Percentiles rank a stretch among this genome's conserved stretches.
phyloP scores from a whole-genome alignment of 1,140 invertebrate species.

The Leptinotarsa defecta region DNA sequence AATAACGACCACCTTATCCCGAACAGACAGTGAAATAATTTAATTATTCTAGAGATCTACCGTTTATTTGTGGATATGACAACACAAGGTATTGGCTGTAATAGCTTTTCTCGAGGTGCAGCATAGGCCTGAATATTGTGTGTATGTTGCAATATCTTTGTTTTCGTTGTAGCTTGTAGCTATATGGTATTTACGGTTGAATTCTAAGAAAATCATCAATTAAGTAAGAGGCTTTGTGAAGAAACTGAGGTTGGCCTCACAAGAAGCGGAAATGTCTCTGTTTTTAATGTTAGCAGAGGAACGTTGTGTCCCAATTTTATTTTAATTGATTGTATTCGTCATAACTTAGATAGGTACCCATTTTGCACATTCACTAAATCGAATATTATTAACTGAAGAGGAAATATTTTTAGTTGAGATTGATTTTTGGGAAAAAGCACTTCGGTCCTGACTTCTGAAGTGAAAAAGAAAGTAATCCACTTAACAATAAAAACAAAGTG shows the following conservation, averaged over 20 bases:
- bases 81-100: slow-evolving; percentile 7
- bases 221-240: background rate
- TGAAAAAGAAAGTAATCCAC: too few species aligned
- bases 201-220: background rate
- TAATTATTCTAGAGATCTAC: background rate
- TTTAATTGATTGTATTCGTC: too few species aligned
- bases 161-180: background rate
- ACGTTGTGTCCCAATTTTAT: too few species aligned
- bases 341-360: too few species aligned
- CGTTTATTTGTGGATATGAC: slow-evolving; percentile 19
- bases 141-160: slow-evolving; percentile 8
- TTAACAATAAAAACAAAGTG: too few species aligned
- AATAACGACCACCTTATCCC: background rate
- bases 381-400: too few species aligned
- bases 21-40: slow-evolving; percentile 1
- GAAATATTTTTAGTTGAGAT: too few species aligned
- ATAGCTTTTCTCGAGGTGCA: slow-evolving; percentile 11
- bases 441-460: too few species aligned
- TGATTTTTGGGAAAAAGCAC: too few species aligned
- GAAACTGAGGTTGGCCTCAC: background rate
- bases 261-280: background rate
- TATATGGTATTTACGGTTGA: background rate
- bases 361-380: too few species aligned
- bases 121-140: background rate
- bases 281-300: background rate